Conservation (phyloP, 2,797 vertebrate species). For the Synaphobranchus kaupii region DNA sequence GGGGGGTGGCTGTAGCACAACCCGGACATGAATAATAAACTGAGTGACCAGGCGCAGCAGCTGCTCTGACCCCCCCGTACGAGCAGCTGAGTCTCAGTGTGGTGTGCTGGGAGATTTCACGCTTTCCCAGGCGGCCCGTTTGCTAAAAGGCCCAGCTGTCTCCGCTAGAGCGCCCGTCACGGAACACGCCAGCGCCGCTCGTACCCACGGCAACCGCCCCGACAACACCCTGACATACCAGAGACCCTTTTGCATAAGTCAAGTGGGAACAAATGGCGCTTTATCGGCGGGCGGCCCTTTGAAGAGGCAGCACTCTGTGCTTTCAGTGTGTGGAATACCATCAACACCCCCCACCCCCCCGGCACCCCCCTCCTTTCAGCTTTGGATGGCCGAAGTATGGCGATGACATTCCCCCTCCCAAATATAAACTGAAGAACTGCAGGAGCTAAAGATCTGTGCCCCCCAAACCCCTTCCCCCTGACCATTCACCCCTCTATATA, state of each 20-base stretch:
- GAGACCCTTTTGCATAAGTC: conserved; percentile 84
- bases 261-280: conserved; percentile 82
- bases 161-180: conserved; percentile 37
- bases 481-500: no score
- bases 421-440: conserved; percentile 33
- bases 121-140: conserved; percentile 51
- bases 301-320: conserved; percentile 48
- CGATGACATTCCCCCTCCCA: conserved; percentile 43
- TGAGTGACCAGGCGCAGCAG: conserved; percentile 69
- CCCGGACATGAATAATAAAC: conserved; percentile 72
- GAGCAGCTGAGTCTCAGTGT: conserved; percentile 76
- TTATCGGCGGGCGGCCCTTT: conserved; percentile 58
- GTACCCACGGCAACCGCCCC: no score
- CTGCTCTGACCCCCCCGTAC: conserved; percentile 83
- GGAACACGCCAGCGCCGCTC: conserved; percentile 67
- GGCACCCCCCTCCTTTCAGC: conserved; percentile 78
- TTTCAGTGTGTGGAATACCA: conserved; percentile 71
- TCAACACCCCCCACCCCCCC: no score
- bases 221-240: conserved; percentile 65
- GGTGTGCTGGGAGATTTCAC: conserved; percentile 77
- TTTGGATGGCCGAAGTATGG: conserved; percentile 82
- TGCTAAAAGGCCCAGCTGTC: conserved; percentile 81
- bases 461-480: conserved; percentile 59
- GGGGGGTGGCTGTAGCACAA: conserved; percentile 37
- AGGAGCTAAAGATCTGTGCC: neutral